Conservation (phyloP, 2,797 vertebrate genomes). For the Rhincodon typus region DNA sequence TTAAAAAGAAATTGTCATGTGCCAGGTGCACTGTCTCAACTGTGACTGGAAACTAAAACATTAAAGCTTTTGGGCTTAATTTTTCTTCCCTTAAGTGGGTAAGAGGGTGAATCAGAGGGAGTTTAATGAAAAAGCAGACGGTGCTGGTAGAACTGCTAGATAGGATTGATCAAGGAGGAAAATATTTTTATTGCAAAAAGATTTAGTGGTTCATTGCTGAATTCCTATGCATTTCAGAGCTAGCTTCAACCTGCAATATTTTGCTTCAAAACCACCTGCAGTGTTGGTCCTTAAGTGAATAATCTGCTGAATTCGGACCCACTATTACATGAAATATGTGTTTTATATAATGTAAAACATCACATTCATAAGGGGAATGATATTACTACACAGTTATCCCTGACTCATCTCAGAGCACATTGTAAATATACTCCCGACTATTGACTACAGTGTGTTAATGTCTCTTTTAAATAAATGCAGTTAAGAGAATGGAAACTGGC, state of each 20-base stretch:
- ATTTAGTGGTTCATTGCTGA: not conserved
- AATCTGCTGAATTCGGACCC: not conserved
- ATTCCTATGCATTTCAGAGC: not conserved
- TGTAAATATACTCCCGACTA: not conserved
- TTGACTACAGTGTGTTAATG: too few relatives aligned
- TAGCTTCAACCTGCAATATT: not conserved
- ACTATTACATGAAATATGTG: not conserved
- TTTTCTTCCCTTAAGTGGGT: slow-evolving; percentile 53
- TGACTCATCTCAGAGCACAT: not conserved
- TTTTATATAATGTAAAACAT: not conserved
- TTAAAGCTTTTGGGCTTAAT: slow-evolving; percentile 74
- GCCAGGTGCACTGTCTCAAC: slow-evolving; percentile 78
- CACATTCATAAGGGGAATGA: not conserved
- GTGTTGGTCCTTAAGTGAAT: not conserved
- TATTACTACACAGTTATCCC: not conserved
- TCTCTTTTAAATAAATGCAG: not conserved
- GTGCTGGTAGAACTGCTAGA: not conserved
- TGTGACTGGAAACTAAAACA: slow-evolving; percentile 67
- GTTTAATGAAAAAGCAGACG: not conserved
- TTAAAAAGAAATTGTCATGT: slow-evolving; percentile 68
- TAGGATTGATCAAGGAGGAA: not conserved
- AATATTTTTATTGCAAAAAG: not conserved
- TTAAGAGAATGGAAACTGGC: not conserved
- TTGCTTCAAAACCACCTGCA: not conserved
- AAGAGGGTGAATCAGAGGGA: not conserved